phyloP scores from a whole-genome alignment of 2,113 vertebrate species.

The Rhinoderma darwinii region DNA sequence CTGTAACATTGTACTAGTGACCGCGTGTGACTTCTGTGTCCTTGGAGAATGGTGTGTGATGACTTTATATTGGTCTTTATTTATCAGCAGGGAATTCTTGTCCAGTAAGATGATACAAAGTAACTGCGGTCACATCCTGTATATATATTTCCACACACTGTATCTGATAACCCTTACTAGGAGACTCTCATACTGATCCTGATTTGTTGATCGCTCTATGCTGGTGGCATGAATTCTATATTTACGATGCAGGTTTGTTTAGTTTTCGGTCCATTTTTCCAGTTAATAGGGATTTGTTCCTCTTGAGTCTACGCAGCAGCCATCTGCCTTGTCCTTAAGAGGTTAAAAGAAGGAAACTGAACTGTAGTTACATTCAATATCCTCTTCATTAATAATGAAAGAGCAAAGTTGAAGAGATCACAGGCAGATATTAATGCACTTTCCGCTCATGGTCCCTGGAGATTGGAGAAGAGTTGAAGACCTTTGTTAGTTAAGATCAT shows the following conservation, averaged over 20 bases:
- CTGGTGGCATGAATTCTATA: neutral
- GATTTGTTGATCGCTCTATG: neutral
- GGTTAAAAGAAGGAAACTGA: conserved; percentile 2
- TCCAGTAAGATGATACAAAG: neutral
- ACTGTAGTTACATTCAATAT: conserved; percentile 18
- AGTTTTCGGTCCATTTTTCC: neutral
- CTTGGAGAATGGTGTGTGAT: neutral
- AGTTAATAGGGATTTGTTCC: neutral
- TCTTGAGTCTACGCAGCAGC: neutral
- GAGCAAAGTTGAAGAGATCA: conserved; percentile 12
- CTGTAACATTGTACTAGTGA: neutral
- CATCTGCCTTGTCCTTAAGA: neutral
- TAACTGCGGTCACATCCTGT: neutral
- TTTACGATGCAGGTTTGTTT: neutral
- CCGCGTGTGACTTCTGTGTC: neutral
- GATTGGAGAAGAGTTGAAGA: neutral
- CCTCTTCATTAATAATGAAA: conserved; percentile 39
- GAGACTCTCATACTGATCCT: neutral
- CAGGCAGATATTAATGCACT: neutral
- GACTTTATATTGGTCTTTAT: neutral
- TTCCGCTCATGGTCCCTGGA: neutral
- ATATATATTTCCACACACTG: neutral
- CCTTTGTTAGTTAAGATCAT: conserved; percentile 17
- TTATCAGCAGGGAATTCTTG: neutral
- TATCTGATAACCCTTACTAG: neutral